Base-by-base conservation (phyloP, 2,888 invertebrate species). In the Tryphoninae sp. region DNA sequence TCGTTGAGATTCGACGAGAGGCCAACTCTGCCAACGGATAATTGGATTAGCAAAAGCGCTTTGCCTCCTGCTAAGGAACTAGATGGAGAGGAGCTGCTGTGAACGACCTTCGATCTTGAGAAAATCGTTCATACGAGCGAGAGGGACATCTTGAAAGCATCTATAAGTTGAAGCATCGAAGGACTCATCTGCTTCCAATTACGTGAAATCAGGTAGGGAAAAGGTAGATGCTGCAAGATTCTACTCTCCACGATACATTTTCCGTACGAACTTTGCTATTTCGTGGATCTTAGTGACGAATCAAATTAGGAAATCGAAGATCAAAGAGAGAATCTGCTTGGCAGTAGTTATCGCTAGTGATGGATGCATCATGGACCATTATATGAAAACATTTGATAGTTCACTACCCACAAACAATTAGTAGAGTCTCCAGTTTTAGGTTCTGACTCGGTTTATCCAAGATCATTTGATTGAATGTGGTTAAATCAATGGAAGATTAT, bases 11-110 rank as follows among this genome's bases (percentile, higher is more conserved):
- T 85, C 84, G 82, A 86, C 67, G 64, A 77, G 76, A 71, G 71
- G 59, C 64, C 42, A 78, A 76, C 72, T 53, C 45, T 55, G 81
- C 71, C 74, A 68, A 81, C 64, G 81, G 68, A 74, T 86, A 88
- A 88, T 88, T 86, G 85, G 84, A 88, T 88, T 84, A 86, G 78
- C 68, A 75, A 65, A 65, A 62, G 79, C 81, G 77, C 74, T 79
- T 58, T 74, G 80, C 82, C 73, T 62, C 74, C 45, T 79, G 64
- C 45, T 65, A 76, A 71, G 59, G 59, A 61, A 81, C 64, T 51
- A 22, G 55, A 59, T 58, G 40, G 61, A 53, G 69, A 71, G 59
- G 40, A 26, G 26, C 49, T 59, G 65, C 33, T 59, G 61, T 73
- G 49, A 40, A n/a, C 58, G 40, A 16, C 23, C 58, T 61, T 72